These are phyloP conservation scores for Panurus biarmicus DNA, from an alignment of 2,113 vertebrate species.

Conservation along the genomic window DNA sequence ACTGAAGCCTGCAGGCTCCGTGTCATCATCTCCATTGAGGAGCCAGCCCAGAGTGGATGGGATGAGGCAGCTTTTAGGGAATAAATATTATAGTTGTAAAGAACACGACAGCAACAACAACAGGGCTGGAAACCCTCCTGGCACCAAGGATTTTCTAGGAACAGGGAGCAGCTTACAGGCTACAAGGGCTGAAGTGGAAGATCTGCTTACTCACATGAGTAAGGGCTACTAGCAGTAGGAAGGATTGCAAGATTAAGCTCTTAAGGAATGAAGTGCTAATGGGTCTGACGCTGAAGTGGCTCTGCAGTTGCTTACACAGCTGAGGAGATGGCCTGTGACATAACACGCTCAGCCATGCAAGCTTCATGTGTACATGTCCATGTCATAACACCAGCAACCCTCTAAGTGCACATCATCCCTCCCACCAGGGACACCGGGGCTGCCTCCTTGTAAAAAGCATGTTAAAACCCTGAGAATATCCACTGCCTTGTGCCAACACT, in stretches of 20 bases:
- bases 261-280: not conserved
- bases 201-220: not conserved
- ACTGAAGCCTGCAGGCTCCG: not conserved
- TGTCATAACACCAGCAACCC: not conserved
- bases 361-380: not conserved
- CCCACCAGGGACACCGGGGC: not conserved
- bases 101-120: not conserved
- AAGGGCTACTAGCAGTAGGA: not conserved
- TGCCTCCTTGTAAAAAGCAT: not conserved
- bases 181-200: not conserved
- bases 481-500: not conserved
- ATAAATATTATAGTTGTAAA: not conserved
- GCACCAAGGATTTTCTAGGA: not conserved
- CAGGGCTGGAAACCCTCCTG: not conserved
- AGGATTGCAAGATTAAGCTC: not conserved
- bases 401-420: not conserved
- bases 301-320: not conserved
- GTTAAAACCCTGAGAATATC: not conserved
- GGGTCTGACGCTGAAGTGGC: not conserved
- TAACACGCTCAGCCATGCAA: not conserved
- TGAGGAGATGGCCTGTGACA: not conserved
- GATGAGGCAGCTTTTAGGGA: not conserved
- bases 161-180: not conserved
- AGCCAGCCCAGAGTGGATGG: not conserved
- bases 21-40: not conserved